A percentile compares a stretch with the other conserved stretches of the same genome.
phyloP scores from a whole-genome alignment of 1,140 invertebrate species.

The Globodera ellingtonae region DNA sequence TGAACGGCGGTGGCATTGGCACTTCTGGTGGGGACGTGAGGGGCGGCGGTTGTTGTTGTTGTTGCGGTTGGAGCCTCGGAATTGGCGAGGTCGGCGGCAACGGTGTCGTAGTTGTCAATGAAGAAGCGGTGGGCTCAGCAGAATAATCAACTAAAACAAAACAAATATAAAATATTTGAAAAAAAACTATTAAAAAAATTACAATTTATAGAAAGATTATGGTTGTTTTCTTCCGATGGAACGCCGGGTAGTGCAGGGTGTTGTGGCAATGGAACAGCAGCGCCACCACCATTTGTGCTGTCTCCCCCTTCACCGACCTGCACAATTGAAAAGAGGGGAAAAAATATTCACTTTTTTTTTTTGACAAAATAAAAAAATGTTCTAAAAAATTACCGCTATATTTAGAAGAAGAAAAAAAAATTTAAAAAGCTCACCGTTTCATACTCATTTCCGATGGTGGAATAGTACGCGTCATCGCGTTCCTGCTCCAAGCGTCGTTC shows the following conservation, averaged over 20 bases:
- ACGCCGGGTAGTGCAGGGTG: slow-evolving; percentile 2
- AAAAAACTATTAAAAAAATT: too few relatives aligned
- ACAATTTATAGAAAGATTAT: too few relatives aligned
- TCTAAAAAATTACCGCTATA: slow-evolving; percentile 10
- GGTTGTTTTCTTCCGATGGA: neutral
- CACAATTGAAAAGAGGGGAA: too few relatives aligned
- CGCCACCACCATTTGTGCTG: neutral
- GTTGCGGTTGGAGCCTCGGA: slow-evolving; percentile 4
- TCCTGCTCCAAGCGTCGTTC: neutral
- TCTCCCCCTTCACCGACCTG: neutral
- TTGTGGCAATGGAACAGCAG: neutral
- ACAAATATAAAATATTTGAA: too few relatives aligned
- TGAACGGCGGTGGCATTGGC: slow-evolving; percentile 1
- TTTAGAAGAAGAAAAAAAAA: slow-evolving; percentile 9
- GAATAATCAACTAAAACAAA: neutral
- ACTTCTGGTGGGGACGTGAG: neutral
- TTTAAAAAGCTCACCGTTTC: slow-evolving; percentile 37
- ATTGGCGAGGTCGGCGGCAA: slow-evolving; percentile 45
- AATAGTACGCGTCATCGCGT: slow-evolving; percentile 51
- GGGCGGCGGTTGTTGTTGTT: neutral
- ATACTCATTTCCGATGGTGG: slow-evolving; percentile 53
- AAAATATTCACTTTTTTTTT: too few relatives aligned
- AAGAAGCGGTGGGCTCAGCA: neutral
- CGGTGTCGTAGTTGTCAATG: neutral
- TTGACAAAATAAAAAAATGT: too few relatives aligned